Base-by-base conservation (phyloP, 1,140 invertebrate genomes). In the Drosophila auraria region DNA sequence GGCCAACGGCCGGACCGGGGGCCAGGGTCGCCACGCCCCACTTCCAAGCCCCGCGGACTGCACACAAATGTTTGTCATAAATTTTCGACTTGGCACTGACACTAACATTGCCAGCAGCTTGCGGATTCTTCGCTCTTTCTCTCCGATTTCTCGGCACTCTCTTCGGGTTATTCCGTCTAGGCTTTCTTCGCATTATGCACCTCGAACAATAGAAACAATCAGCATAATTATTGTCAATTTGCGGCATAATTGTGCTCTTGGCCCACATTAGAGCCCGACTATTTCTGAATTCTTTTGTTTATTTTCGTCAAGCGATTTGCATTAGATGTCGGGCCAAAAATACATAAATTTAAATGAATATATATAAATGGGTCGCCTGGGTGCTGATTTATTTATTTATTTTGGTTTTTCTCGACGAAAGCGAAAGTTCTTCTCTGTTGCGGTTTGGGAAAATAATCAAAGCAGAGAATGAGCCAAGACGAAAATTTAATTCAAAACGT, bases 41-140 rank as follows among this genome's bases (percentile, higher is more conserved):
- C 36, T 54, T 53, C 38, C 20, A 33, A 63, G 40, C 63, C 68
- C 53, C 47, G 50, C 49, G 50, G 47, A 15, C 20, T 38, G 74
- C 72, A 77, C 84, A 80, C 75, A 87, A 89, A 82, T 79, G 71
- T 72, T 72, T 78, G 75, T 64, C 82, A 81, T 57, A 79, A 79
- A 74, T 79, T 79, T 57, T 62, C 53, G 47, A 59, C 77, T 79
- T 79, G 77, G 68, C 77, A 79, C 77, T 79, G 77, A 79, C 77
- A 79, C 59, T 79, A 79, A 79, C 76, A 79, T 79, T 79, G 77
- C 36, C 54, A 62, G 20, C 51, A 77, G 66, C 53, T 73, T 36
- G 36, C 11, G 54, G 47, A 38, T 40, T 60, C 17, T 62, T 51
- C 60, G 15, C n/a, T 51, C 27, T 45, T 51, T 42, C 20, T 23